Base-by-base conservation (phyloP, 2,888 invertebrate genomes). In the Aradus depressus region DNA sequence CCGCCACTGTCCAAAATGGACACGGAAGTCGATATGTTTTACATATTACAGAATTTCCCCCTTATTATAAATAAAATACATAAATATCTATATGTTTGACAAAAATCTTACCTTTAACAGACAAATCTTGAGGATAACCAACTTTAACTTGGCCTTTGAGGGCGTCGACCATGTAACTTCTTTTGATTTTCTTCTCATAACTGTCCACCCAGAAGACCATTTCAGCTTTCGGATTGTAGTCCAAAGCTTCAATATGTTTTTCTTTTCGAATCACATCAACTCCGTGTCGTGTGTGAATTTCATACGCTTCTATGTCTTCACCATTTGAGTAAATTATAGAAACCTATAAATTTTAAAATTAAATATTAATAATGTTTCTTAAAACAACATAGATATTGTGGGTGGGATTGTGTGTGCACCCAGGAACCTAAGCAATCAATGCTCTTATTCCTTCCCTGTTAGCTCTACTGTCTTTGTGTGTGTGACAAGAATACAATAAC, bases 201-300 rank as follows among this genome's bases (percentile, higher is more conserved):
- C 86, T 85, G 66, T 97, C 96, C 0, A 91, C 89, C 95, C 97
- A 98, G 72, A 90, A 97, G 50, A 97, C 72, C 65, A 91, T 86
- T 65, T 90, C 85, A 19, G 74, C 71, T 52, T 75, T 75, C 0
- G 88, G 84, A 67, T 95, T 87, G 62, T 87, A 89, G 67, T 96
- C 97, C 44, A 98, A 71, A 0, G 91, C 87, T 63, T 91, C 86
- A 49, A 97, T 86, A 44, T 92, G 77, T 66, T 87, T 87, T 65
- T 95, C 93, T 10, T 85, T 79, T 0, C 77, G 75, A 39, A 95
- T 80, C 1, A 91, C 80, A 60, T 84, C 84, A 54, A 79, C 70
- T 57, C 85, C 81, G 55, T 75, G 75, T 62, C 76, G 76, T 57
- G 65, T 63, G 44, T 76, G 75, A 21, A 81, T 67, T 41, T 78